Conservation (phyloP, 35 echinoderm and acorn worm genomes). For the Heliocidaris tuberculata region DNA sequence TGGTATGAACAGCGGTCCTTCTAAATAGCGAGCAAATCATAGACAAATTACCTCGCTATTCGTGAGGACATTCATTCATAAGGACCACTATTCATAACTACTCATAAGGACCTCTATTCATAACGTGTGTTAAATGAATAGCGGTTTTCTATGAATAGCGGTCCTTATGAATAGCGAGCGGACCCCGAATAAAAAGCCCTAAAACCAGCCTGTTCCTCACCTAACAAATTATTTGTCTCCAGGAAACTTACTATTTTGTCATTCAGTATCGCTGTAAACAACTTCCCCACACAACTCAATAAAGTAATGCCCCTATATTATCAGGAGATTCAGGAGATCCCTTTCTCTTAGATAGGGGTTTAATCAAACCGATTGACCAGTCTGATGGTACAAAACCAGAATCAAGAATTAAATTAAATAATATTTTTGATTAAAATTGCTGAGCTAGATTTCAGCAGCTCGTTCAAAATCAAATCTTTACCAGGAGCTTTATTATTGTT, state of each 20-base stretch:
- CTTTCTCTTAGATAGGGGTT: background rate
- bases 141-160: too few relatives aligned
- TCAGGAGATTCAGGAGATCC: constrained; percentile 20
- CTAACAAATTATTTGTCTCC: background rate
- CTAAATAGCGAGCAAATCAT: too few relatives aligned
- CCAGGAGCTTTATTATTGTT: background rate
- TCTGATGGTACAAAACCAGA: background rate
- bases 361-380: constrained; percentile 16
- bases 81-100: too few relatives aligned
- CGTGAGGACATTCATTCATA: too few relatives aligned
- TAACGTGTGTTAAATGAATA: too few relatives aligned
- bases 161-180: too few relatives aligned
- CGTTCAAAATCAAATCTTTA: constrained; percentile 2
- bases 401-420: constrained; percentile 29
- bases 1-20: too few relatives aligned
- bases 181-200: background rate
- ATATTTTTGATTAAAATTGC: background rate
- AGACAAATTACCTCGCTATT: too few relatives aligned
- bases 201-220: background rate
- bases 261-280: constrained; percentile 12
- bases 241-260: background rate
- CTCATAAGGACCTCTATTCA: too few relatives aligned
- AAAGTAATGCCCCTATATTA: constrained; percentile 17
- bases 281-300: constrained; percentile 14
- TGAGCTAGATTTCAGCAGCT: constrained; percentile 9